A percentile compares a stretch with the other conserved stretches of the same genome.
phyloP scores from a whole-genome alignment of 2,888 invertebrate species.

The Phalangium opilio region DNA sequence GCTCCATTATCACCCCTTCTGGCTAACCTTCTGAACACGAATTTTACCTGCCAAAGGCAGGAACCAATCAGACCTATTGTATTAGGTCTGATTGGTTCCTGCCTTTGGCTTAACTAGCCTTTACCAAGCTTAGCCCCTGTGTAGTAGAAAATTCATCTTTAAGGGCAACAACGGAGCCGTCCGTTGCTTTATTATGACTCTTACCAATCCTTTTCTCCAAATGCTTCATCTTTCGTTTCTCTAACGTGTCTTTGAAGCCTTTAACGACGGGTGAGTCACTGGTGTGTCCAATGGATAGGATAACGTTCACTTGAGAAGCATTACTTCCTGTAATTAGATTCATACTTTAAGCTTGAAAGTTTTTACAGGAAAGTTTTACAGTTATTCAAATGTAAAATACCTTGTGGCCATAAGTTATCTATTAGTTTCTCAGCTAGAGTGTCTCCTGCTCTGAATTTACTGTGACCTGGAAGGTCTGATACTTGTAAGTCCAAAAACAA shows the following conservation, averaged over 20 bases:
- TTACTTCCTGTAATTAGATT: neutral
- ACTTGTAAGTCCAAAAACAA: slow-evolving; percentile 21
- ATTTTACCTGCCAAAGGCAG: too few species aligned
- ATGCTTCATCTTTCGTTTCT: slow-evolving; percentile 8
- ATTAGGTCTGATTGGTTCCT: too few species aligned
- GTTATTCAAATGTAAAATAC: neutral
- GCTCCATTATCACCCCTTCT: too few species aligned
- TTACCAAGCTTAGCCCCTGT: too few species aligned
- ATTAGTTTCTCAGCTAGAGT: slow-evolving; percentile 18
- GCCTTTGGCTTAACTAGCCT: too few species aligned
- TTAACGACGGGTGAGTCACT: slow-evolving; percentile 14
- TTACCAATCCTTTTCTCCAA: slow-evolving; percentile 7
- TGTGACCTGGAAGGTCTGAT: slow-evolving; percentile 8
- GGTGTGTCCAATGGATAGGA: slow-evolving; percentile 16
- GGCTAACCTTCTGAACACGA: too few species aligned
- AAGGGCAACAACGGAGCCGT: too few species aligned
- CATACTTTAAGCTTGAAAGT: too few species aligned
- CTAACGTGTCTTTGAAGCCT: slow-evolving; percentile 18
- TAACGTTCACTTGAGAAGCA: neutral
- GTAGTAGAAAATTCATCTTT: too few species aligned
- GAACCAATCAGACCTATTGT: too few species aligned
- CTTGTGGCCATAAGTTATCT: slow-evolving; percentile 17
- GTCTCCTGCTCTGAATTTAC: slow-evolving; percentile 19
- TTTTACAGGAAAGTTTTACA: too few species aligned
- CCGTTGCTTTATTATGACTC: too few species aligned